Evolutionary conservation across 2,797 vertebrate species (phyloP).

Genomic region (Phoebastria nigripes): DNA sequence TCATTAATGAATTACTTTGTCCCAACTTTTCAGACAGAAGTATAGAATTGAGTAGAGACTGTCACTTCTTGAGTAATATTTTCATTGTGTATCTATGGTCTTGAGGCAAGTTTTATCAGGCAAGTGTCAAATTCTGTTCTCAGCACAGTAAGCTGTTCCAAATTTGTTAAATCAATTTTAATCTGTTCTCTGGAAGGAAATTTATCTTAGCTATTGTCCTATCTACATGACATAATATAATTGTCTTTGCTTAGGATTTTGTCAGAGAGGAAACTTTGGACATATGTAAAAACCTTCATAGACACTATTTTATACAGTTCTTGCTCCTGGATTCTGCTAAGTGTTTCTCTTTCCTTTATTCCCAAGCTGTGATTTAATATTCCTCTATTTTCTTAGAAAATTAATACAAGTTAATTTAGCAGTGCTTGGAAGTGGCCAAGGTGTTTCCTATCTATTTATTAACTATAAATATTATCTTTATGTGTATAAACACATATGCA

Average conservation of each 20-base stretch:
- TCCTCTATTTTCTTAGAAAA: background rate
- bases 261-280: background rate
- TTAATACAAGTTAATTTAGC: background rate
- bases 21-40: background rate
- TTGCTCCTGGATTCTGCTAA: background rate
- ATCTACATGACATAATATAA: background rate
- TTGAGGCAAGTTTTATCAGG: constrained; percentile 3
- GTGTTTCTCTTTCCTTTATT: background rate
- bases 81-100: background rate
- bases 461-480: background rate
- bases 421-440: background rate
- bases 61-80: background rate
- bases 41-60: background rate
- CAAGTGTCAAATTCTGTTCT: constrained; percentile 16
- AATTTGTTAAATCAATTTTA: constrained; percentile 26
- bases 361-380: background rate
- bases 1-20: background rate
- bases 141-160: background rate
- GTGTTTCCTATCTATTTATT: background rate
- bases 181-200: constrained; percentile 20
- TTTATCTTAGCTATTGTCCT: background rate
- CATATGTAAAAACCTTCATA: background rate
- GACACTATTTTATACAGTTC: background rate
- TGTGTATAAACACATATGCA: background rate
- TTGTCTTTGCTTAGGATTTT: background rate